Evolutionary conservation across 1,140 invertebrate genomes (phyloP), one percentile per base, ranked within the genome.

Genomic region (Elysia chlorotica): DNA sequence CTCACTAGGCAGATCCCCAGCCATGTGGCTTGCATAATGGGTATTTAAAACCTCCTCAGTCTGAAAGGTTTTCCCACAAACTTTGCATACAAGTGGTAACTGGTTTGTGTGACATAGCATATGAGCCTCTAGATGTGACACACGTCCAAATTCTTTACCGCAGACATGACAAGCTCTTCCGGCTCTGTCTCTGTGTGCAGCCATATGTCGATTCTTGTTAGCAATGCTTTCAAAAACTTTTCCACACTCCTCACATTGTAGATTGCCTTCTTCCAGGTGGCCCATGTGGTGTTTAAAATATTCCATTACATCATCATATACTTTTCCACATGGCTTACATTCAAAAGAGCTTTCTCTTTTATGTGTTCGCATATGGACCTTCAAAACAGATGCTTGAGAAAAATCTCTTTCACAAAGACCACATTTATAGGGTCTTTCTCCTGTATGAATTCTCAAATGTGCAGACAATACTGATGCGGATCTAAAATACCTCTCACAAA

Each of bases 361-460:
- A 36, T 76, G 74, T 28, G 69, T 69, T 19, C 67, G 57, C 74
- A 76, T 76, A 53, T 76, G 74, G n/a, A 68, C 56, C 36, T 76
- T 76, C 25, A 76, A 41, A 48, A 71, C 71, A 57, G 65, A 76
- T 5, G 71, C 41, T 19, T 71, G 74, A 19, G 74, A 72, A 35
- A 72, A 76, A 28, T 76, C 74, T 10, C 71, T 53, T 3, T 71
- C 74, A 68, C 74, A 76, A 38, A 76, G 37, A 2, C 65, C 48
- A 54, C 74, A 76, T 37, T 76, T 71, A 25, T 76, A 71, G 14
- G 65, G 56, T 31, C 69, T 68, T 38, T 76, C 71, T 17, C 74
- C 74, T 23, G 41, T 67, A 33, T 76, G 74, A n/a, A 63, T 69
- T 25, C 74, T 63, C 53, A 73, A 36, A 30, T 76, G 74, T 28